Evolutionary conservation across 2,888 invertebrate genomes (phyloP).

Genomic region (Drosophila diplacantha): DNA sequence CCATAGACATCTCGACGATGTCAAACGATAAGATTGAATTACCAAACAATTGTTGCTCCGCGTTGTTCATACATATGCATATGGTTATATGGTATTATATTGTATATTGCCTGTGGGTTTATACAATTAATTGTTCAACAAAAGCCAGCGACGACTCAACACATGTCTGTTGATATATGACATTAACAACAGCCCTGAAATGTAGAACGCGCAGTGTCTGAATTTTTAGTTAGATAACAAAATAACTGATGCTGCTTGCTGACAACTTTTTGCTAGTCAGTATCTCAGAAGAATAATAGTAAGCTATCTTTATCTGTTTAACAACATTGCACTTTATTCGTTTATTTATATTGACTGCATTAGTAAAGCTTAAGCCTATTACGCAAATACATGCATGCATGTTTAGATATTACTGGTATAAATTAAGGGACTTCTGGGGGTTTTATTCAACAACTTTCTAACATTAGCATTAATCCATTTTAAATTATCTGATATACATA

Average conservation of each 20-base stretch:
- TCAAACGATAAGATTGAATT: conserved; percentile 71
- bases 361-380: conserved; percentile 57
- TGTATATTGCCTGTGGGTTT: conserved; percentile 28
- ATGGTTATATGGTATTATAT: conserved; percentile 5
- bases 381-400: conserved; percentile 30
- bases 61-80: conserved; percentile 17
- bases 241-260: conserved; percentile 50
- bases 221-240: conserved; percentile 32
- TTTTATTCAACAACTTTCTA: conserved; percentile 28
- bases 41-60: conserved; percentile 53
- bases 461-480: conserved; percentile 38
- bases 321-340: conserved; percentile 67
- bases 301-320: conserved; percentile 24
- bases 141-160: conserved; percentile 38
- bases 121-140: conserved; percentile 60
- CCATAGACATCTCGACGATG: conserved; percentile 45
- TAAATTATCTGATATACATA: conserved; percentile 34
- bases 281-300: neutral
- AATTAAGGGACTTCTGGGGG: conserved; percentile 24
- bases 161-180: conserved; percentile 46
- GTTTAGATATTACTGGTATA: conserved; percentile 29
- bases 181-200: conserved; percentile 39
- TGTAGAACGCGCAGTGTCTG: conserved; percentile 24
- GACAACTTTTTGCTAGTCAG: conserved; percentile 12
- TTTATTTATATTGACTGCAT: conserved; percentile 68